Percentiles rank a stretch among this genome's conserved stretches.
phyloP scores from a whole-genome alignment of 2,888 invertebrate genomes.

The Zootermopsis nevadensis region DNA sequence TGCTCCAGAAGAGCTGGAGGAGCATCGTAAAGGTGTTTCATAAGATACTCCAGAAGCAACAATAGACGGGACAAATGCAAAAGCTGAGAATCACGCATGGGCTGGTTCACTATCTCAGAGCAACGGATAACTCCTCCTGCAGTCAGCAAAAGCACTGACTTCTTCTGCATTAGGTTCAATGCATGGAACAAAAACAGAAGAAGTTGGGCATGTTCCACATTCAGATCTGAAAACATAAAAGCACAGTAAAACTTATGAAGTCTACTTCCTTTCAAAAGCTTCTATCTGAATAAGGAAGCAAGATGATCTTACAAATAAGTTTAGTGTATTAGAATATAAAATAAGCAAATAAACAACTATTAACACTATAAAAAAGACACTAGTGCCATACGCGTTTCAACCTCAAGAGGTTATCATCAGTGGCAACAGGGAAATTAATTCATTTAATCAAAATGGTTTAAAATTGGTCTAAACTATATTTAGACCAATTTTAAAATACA shows the following conservation, averaged over 20 bases:
- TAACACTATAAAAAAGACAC: too few species aligned
- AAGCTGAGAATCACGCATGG: constrained; percentile 76
- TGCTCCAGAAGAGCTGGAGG: constrained; percentile 87
- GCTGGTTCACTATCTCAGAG: constrained; percentile 67
- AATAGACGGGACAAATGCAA: constrained; percentile 85
- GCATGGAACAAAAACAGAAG: constrained; percentile 95
- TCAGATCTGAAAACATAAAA: constrained; percentile 77
- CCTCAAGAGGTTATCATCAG: too few species aligned
- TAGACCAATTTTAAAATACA: too few species aligned
- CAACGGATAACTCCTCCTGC: constrained; percentile 80
- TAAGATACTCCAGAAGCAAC: constrained; percentile 91
- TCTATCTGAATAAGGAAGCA: too few species aligned
- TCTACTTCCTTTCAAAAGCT: too few species aligned
- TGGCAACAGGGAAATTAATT: too few species aligned
- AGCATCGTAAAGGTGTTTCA: constrained; percentile 95
- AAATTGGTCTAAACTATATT: too few species aligned
- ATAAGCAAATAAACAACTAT: too few species aligned
- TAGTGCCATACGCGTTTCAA: too few species aligned
- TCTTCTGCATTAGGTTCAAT: constrained; percentile 95
- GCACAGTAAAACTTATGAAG: constrained; percentile 48
- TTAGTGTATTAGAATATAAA: too few species aligned
- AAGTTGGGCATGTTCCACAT: constrained; percentile 95
- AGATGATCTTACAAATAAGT: too few species aligned
- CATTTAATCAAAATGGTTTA: too few species aligned
- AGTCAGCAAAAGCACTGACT: constrained; percentile 87